These are phyloP conservation scores for Battus philenor DNA, from an alignment of 1,140 invertebrate species.

Conservation along the genomic window DNA sequence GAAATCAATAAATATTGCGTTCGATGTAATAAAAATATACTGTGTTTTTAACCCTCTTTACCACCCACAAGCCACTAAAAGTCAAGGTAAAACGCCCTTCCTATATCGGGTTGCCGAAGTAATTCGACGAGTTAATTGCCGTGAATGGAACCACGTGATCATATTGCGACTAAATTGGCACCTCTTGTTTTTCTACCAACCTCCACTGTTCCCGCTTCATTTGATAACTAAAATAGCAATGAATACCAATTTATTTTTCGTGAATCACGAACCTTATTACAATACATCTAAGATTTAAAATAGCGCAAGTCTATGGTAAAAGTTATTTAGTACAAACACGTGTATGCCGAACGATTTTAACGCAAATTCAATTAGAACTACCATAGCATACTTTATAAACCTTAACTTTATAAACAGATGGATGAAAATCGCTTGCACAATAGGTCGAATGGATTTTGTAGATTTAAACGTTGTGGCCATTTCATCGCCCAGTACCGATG, in stretches of 20 bases:
- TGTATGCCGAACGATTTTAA: slow-evolving; percentile 16
- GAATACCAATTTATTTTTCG: too few relatives aligned
- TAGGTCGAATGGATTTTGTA: slow-evolving; percentile 15
- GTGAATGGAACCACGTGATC: slow-evolving; percentile 28
- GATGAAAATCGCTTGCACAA: slow-evolving; percentile 12
- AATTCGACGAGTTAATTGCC: slow-evolving; percentile 29
- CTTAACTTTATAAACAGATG: slow-evolving; percentile 13
- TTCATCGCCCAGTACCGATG: slow-evolving; percentile 22
- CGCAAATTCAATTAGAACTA: slow-evolving; percentile 2
- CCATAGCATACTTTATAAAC: neutral
- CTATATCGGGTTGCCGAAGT: slow-evolving; percentile 12
- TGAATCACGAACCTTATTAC: too few relatives aligned
- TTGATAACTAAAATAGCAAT: slow-evolving; percentile 35
- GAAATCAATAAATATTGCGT: too few relatives aligned
- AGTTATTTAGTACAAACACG: slow-evolving; percentile 20
- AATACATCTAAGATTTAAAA: slow-evolving; percentile 20
- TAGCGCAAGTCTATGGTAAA: neutral
- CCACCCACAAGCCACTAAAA: too few relatives aligned
- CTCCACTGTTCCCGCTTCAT: slow-evolving; percentile 25
- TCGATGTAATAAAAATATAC: too few relatives aligned
- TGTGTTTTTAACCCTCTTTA: too few relatives aligned
- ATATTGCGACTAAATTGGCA: slow-evolving; percentile 17
- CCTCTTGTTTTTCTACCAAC: slow-evolving; percentile 8
- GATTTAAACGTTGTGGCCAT: slow-evolving; percentile 14
- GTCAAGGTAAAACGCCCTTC: slow-evolving; percentile 8